Evolutionary conservation across 2,888 invertebrate genomes (phyloP).

Genomic region (Plutella xylostella): DNA sequence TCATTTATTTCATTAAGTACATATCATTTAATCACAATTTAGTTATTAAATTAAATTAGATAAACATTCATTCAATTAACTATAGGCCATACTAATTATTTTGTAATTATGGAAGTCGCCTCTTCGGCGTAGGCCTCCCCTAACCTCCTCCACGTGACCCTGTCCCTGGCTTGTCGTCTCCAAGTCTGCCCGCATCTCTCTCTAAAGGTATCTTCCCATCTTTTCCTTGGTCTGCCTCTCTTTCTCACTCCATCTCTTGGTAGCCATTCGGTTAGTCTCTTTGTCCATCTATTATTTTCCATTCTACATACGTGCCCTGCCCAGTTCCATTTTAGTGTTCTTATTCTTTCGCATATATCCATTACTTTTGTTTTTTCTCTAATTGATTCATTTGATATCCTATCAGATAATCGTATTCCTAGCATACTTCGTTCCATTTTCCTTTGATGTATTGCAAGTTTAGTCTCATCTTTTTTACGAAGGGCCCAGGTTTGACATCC

Average conservation of each 20-base stretch:
- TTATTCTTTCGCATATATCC: not conserved
- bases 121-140: too few relatives aligned
- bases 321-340: not conserved
- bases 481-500: conserved; percentile 3
- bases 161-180: too few relatives aligned
- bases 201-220: not conserved
- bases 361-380: not conserved
- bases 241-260: not conserved
- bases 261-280: not conserved
- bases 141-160: too few relatives aligned
- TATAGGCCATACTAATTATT: too few relatives aligned
- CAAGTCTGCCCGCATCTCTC: too few relatives aligned
- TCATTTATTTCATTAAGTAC: too few relatives aligned
- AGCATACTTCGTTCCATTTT: conserved; percentile 8
- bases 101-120: too few relatives aligned
- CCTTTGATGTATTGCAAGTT: conserved; percentile 1
- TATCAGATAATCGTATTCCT: not conserved
- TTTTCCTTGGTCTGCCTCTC: not conserved
- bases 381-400: not conserved
- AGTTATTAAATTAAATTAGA: too few relatives aligned
- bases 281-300: too few relatives aligned
- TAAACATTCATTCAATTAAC: too few relatives aligned
- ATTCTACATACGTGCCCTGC: too few relatives aligned
- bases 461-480: conserved; percentile 7
- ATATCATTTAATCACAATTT: too few relatives aligned